These are phyloP conservation scores for Fratercula arctica DNA, from an alignment of 2,797 vertebrate genomes.

Conservation along the genomic window DNA sequence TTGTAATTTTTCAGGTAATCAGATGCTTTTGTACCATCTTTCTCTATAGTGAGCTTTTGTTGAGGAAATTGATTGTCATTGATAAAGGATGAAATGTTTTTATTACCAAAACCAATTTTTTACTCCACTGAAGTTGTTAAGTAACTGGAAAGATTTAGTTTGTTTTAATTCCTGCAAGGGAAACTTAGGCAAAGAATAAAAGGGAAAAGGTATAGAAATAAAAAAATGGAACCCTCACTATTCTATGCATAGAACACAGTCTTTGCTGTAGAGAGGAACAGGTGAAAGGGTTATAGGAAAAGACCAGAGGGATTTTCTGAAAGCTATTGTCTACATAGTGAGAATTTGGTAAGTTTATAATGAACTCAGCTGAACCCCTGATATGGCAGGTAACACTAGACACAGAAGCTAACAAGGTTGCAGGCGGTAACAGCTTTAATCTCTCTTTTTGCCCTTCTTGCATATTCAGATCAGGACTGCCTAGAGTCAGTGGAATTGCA, in stretches of 20 bases:
- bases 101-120: background rate
- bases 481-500: background rate
- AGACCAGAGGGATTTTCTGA: background rate
- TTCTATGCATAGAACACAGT: background rate
- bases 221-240: fast-evolving
- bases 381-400: background rate
- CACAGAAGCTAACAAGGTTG: background rate
- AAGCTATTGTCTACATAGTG: background rate
- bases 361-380: background rate
- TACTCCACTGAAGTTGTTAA: background rate
- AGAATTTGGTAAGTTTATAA: background rate
- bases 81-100: background rate
- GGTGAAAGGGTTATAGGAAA: background rate
- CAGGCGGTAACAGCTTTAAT: background rate
- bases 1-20: background rate
- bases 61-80: background rate
- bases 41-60: background rate
- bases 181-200: background rate
- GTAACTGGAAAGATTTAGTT: background rate
- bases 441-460: background rate
- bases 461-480: background rate
- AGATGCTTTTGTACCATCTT: background rate
- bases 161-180: background rate
- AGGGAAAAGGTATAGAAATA: background rate
- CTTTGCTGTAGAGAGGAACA: background rate